A percentile compares a stretch with the other conserved stretches of the same genome.
These are phyloP conservation scores for Hemibagrus guttatus DNA, from an alignment of 2,797 vertebrate species.

Conservation along the genomic window DNA sequence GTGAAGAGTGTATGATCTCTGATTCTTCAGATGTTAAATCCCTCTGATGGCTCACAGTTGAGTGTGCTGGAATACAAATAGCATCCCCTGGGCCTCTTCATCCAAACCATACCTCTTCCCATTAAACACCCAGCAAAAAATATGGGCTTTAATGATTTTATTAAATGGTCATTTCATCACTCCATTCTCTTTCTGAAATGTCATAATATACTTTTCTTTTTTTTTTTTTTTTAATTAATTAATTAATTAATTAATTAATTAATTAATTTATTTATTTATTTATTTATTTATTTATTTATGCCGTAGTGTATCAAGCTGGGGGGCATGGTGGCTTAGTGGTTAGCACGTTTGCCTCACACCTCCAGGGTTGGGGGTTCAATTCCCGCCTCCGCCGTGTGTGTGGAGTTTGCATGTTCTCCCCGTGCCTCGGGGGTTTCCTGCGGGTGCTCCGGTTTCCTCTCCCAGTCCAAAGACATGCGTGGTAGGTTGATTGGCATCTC, in stretches of 20 bases:
- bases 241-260: too few species aligned
- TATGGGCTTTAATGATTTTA: conserved; percentile 62
- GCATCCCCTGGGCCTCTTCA: conserved; percentile 57
- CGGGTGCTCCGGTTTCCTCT: too few species aligned
- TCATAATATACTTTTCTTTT: neutral
- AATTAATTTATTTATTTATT: neutral
- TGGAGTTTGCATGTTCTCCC: too few species aligned
- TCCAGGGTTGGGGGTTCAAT: too few species aligned
- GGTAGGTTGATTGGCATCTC: too few species aligned
- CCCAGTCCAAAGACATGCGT: too few species aligned
- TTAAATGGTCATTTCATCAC: conserved; percentile 28
- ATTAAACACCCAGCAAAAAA: conserved; percentile 64
- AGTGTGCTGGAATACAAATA: conserved; percentile 43
- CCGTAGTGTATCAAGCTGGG: neutral
- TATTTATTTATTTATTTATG: neutral
- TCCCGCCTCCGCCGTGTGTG: too few species aligned
- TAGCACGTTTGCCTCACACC: too few species aligned
- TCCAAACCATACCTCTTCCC: conserved; percentile 50
- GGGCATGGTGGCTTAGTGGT: too few species aligned
- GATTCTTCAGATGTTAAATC: conserved; percentile 37
- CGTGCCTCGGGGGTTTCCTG: too few species aligned
- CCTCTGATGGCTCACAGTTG: conserved; percentile 41
- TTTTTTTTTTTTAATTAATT: neutral
- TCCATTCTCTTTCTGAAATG: neutral
- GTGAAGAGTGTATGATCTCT: conserved; percentile 11